Conservation (phyloP, 2,113 vertebrate genomes). For the Gymnorhina tibicen region DNA sequence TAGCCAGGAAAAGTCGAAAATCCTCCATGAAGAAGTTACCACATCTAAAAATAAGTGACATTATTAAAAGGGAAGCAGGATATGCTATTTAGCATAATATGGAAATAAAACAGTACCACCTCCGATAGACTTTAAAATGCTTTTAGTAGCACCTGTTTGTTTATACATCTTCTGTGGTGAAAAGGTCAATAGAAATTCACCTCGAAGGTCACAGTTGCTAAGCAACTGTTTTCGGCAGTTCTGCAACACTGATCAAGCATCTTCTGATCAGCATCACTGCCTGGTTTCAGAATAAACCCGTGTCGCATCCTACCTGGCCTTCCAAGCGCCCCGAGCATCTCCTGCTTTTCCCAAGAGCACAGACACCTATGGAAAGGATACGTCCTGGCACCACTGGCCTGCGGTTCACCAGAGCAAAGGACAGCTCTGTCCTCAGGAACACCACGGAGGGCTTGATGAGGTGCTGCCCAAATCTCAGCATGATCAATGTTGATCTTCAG, state of each 20-base stretch:
- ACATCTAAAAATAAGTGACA: background rate
- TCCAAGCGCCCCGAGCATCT: accelerated
- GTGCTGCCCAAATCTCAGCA: slow-evolving; percentile 86
- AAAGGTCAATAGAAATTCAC: slow-evolving; percentile 76
- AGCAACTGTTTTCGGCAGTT: slow-evolving; percentile 76
- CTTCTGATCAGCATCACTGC: slow-evolving; percentile 35
- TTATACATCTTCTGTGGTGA: slow-evolving; percentile 60
- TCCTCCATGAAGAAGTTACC: background rate
- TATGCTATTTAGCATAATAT: slow-evolving; percentile 1
- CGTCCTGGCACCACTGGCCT: slow-evolving; percentile 85
- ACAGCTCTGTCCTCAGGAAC: slow-evolving; percentile 84
- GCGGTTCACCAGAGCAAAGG: slow-evolving; percentile 87
- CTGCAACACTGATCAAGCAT: slow-evolving; percentile 65
- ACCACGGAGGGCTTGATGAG: slow-evolving; percentile 81
- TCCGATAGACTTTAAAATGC: slow-evolving; percentile 10
- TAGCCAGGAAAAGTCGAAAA: background rate
- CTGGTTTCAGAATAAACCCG: slow-evolving; percentile 50
- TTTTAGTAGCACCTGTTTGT: slow-evolving; percentile 70
- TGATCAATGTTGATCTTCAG: background rate
- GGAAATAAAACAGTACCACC: slow-evolving; percentile 38
- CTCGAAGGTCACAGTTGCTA: slow-evolving; percentile 79
- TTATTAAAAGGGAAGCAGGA: background rate
- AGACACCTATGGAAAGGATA: slow-evolving; percentile 73
- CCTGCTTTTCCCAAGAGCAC: background rate
- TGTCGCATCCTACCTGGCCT: slow-evolving; percentile 68